Base-by-base conservation (phyloP, 2,888 invertebrate species). In the Phytoseiulus persimilis region DNA sequence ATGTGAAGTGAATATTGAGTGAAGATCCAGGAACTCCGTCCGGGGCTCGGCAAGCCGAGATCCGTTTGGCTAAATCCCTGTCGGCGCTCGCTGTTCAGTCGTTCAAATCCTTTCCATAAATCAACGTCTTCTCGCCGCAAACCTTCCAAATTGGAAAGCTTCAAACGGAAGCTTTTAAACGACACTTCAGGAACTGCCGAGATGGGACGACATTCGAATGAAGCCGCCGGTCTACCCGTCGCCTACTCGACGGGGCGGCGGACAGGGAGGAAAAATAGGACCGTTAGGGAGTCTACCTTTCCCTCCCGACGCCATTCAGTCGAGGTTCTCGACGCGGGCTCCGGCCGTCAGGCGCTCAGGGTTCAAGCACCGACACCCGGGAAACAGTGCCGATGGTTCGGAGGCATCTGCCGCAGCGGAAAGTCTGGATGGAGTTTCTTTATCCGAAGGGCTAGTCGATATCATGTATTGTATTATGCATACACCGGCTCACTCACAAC, bases 81-180 rank as follows among this genome's bases (percentile, higher is more conserved):
- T 65, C 65, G 5, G 65, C 65, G 65, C 65, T 65, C 65, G 65
- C 28, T 65, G 65, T 65, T 65, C 65, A 65, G 65, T 65, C 28
- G 65, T 65, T 65, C 65, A 65, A 65, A 65, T 65, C 65, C 65
- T 65, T 65, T 65, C 65, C 65, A 65, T 65, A 65, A 65, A 65
- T 65, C 65, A 65, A 65, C 65, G 65, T 65, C 65, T 65, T 28
- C 65, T 65, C 65, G 65, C 65, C 65, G 65, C 65, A 65, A 65
- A 65, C 65, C 65, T 65, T 65, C 28, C 65, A 65, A 65, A 65
- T 65, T 65, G 65, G 65, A 65, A 65, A 65, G 65, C 65, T 65
- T 28, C 65, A 65, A 65, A 65, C 65, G 65, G 65, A 65, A 65
- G 65, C 65, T 28, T 65, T 65, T 28, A 14, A 65, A 65, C 65